Evolutionary conservation across 2,797 vertebrate species (phyloP), one percentile per base, ranked within the genome.

Genomic region (Hirundo rustica): DNA sequence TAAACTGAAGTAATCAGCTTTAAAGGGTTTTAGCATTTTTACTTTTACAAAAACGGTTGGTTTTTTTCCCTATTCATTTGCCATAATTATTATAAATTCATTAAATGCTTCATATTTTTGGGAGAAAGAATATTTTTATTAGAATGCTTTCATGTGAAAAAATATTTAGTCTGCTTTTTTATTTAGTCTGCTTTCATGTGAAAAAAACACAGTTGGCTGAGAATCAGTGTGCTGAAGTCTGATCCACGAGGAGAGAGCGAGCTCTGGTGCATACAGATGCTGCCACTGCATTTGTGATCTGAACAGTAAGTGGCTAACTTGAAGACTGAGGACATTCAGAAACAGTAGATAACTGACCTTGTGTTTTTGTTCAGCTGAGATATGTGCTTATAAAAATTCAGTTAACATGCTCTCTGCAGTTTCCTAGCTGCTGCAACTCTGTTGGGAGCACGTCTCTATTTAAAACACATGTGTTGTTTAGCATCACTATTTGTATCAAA

Each of bases 351-450:
- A 96, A 93, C 79, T 93, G 91, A 89, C 88, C 87, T 96, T 93
- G 88, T 95, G 20, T 73, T 88, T 95, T 95, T 90, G 89, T 92
- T 94, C 80, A 87, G 65, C 42, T 94, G 81, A 93, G 92, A 70
- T 85, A 72, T 30, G 19, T 88, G 80, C 91, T 96, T 93, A 92
- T 93, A 96, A 94, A 95, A 96, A 94, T 95, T 93, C 91, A 92
- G 87, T 78, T 93, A 88, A 93, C 79, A 54, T 72, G 85, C 65
- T 90, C 42, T 91, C 77, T 92, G 89, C 87, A 94, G 85, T 87
- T 93, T 91, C 76, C 81, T 79, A 71, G 82, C 92, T 94, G 88
- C 90, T 94, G 88, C 90, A 91, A 38, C 67, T 77, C 91, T 95
- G 86, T 23, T 88, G 92, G 96, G 90, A 95, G 40, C 60, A 60